These are phyloP conservation scores for Argopecten irradians DNA, from an alignment of 1,140 invertebrate genomes.

Conservation along the genomic window DNA sequence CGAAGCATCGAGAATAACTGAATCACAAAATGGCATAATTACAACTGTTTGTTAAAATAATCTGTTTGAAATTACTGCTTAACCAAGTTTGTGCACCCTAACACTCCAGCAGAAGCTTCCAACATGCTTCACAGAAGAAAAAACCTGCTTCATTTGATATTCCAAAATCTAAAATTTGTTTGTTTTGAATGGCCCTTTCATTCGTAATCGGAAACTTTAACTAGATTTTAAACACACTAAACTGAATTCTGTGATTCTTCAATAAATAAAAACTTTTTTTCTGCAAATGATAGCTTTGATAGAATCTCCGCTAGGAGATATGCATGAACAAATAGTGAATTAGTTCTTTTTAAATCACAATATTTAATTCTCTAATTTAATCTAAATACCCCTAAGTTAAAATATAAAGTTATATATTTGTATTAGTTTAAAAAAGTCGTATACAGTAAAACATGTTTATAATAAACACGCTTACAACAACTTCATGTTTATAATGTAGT, in stretches of 20 bases:
- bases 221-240: neutral
- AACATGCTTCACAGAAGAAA: neutral
- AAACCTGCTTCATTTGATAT: too few species aligned
- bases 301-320: too few species aligned
- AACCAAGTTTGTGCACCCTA: neutral
- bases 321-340: neutral
- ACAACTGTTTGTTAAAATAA: neutral
- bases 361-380: too few species aligned
- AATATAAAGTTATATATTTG: too few species aligned
- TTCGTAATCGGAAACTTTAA: neutral
- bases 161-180: neutral
- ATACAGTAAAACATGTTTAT: too few species aligned
- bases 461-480: too few species aligned
- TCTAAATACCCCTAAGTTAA: too few species aligned
- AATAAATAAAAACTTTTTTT: neutral
- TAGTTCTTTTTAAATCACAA: neutral
- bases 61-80: neutral
- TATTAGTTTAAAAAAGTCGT: too few species aligned
- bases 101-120: neutral
- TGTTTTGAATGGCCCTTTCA: neutral
- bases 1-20: neutral
- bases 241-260: neutral
- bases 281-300: too few species aligned
- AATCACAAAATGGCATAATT: conserved; percentile 14
- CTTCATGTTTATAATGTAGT: too few species aligned